Evolutionary conservation across 1,140 invertebrate species (phyloP).

Genomic region (Hyposmocoma kahamanoa): DNA sequence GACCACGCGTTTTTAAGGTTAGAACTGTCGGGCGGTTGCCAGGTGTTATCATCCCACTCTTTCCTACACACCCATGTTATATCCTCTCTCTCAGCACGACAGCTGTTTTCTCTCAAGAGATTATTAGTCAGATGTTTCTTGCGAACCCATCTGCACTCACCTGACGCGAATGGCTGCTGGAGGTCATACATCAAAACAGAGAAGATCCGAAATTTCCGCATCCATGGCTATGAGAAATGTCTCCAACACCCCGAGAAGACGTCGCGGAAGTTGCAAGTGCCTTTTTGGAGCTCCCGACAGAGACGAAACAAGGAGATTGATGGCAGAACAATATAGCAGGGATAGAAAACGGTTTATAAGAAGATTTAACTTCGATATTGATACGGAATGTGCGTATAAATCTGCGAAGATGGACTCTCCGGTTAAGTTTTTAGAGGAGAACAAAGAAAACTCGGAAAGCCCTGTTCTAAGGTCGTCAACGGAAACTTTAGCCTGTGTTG

Average conservation of each 20-base stretch:
- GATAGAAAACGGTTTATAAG: constrained; percentile 62
- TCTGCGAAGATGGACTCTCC: constrained; percentile 54
- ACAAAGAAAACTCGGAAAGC: constrained; percentile 48
- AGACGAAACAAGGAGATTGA: constrained; percentile 54
- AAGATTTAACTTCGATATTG: constrained; percentile 62
- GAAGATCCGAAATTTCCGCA: constrained; percentile 51
- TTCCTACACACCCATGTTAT: constrained; percentile 32
- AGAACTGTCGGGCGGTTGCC: constrained; percentile 55
- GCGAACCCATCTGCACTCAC: constrained; percentile 60
- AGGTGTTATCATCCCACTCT: constrained; percentile 54
- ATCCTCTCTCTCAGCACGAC: constrained; percentile 47
- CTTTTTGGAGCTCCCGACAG: constrained; percentile 60
- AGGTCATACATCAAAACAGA: constrained; percentile 63
- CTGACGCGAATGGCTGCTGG: constrained; percentile 62
- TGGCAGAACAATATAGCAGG: constrained; percentile 60
- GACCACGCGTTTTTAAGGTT: constrained; percentile 52
- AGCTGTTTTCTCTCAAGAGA: constrained; percentile 71
- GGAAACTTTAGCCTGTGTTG: constrained; percentile 53
- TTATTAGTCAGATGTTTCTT: constrained; percentile 68
- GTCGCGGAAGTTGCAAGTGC: constrained; percentile 63
- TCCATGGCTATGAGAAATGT: constrained; percentile 46
- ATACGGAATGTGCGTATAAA: constrained; percentile 55
- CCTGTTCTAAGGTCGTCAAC: constrained; percentile 42
- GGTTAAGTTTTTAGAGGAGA: constrained; percentile 58
- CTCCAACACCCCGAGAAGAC: constrained; percentile 44